Base-by-base conservation (phyloP, 2,113 vertebrate genomes). In the Meleagris gallopavo region DNA sequence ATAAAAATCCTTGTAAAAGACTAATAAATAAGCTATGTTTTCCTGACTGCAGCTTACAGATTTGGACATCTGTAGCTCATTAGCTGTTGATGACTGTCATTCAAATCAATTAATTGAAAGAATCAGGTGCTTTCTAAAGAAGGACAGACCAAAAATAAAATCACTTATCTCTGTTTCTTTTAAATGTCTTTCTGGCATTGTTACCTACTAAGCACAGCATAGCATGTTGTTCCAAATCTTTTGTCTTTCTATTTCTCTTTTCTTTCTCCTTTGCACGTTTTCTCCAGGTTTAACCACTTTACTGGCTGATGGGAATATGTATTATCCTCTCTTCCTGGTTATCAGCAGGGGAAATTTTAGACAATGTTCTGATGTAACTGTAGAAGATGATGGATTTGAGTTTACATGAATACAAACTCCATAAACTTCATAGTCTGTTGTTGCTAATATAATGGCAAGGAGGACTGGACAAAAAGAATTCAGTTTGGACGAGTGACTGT, bases 61-160 rank as follows among this genome's bases (percentile, higher is more conserved):
- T 40, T 75, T 75, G 90, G 96, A 96, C 95, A 96, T 95, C 92
- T 95, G 95, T 61, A 97, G 76, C 93, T 97, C 94, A 89, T 95
- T 96, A 97, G 57, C 88, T 38, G 27, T 69, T 91, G 83, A 80
- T 48, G 78, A 91, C 84, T 93, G 93, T 93, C 96, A 94, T 94
- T 97, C 82, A 93, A 65, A 78, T 83, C 60, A 84, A 91, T 95
- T 97, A 96, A 96, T 61, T 91, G 93, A 94, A 96, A 94, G 87
- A 96, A 96, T 86, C 86, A 89, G 91, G 62, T 74, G 66, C 34
- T 78, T 93, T 88, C 82, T 90, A 85, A 95, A 88, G 64, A 90
- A 8, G 65, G 22, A 73, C 11, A 78, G 70, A 79, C 88, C 57
- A 91, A 93, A 93, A 94, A 95, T 92, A 92, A n/a, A 77, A 87